These are phyloP conservation scores for Thymallus thymallus DNA, from an alignment of 2,113 vertebrate genomes.

Conservation along the genomic window DNA sequence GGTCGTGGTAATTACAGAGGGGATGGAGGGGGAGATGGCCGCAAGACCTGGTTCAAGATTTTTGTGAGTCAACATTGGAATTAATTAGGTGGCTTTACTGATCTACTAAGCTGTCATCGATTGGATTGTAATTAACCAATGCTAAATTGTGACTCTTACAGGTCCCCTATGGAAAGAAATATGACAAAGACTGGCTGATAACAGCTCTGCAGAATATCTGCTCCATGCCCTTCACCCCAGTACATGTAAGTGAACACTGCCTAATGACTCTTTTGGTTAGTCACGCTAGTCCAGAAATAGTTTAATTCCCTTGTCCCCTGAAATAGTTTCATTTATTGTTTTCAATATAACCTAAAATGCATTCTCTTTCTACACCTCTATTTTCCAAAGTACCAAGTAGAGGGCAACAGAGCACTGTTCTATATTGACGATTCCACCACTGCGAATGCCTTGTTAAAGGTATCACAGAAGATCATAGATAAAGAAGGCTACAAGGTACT, in stretches of 20 bases:
- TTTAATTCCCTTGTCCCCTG: background rate
- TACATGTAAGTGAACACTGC: conserved; percentile 59
- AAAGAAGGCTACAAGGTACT: conserved; percentile 72
- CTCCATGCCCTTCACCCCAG: conserved; percentile 67
- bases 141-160: conserved; percentile 23
- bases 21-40: conserved; percentile 15
- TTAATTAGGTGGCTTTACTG: background rate
- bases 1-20: conserved; percentile 4
- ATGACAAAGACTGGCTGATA: conserved; percentile 75
- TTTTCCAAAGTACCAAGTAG: conserved; percentile 66
- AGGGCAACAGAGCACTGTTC: conserved; percentile 70
- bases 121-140: conserved; percentile 57
- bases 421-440: conserved; percentile 71
- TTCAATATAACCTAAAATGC: background rate
- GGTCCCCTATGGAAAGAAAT: conserved; percentile 78
- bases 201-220: conserved; percentile 62
- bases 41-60: conserved; percentile 50
- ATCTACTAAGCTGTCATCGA: background rate
- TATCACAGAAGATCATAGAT: conserved; percentile 70
- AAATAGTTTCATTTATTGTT: background rate
- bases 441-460: conserved; percentile 68
- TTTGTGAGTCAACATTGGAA: conserved; percentile 32
- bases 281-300: background rate
- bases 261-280: background rate
- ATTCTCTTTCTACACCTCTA: background rate